These are phyloP conservation scores for Calyptomena viridis DNA, from an alignment of 2,113 vertebrate species.

Conservation along the genomic window DNA sequence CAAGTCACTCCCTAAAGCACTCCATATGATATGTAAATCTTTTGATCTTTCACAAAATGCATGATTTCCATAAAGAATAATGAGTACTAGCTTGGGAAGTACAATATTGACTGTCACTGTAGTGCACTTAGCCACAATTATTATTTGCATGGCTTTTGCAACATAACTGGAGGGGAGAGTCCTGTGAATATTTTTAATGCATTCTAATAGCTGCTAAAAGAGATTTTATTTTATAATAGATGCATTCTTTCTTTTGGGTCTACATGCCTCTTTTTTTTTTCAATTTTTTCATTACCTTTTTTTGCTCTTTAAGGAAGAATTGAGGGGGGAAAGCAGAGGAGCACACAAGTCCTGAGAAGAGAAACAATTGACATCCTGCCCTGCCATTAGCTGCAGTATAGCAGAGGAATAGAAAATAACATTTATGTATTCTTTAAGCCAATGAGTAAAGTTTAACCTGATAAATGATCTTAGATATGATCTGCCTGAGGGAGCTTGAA, in stretches of 20 bases:
- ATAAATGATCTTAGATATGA: not conserved
- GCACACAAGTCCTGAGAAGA: not conserved
- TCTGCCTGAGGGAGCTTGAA: not conserved
- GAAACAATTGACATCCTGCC: constrained; percentile 40
- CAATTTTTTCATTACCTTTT: constrained; percentile 46
- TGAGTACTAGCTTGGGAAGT: constrained; percentile 74
- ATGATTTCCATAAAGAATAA: constrained; percentile 79
- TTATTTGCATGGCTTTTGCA: constrained; percentile 75
- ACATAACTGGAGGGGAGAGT: constrained; percentile 70
- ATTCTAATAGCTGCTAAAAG: constrained; percentile 67
- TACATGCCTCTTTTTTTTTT: constrained; percentile 44
- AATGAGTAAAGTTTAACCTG: not conserved
- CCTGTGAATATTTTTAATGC: constrained; percentile 73
- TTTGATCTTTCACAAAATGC: constrained; percentile 81
- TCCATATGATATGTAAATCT: constrained; percentile 82
- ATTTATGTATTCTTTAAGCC: not conserved
- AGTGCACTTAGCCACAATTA: constrained; percentile 76
- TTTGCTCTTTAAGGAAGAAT: not conserved
- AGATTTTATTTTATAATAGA: constrained; percentile 75
- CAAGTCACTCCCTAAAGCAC: constrained; percentile 81
- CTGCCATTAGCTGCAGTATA: constrained; percentile 29
- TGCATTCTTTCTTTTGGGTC: constrained; percentile 60
- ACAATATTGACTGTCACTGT: constrained; percentile 77
- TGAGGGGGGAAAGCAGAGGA: not conserved
- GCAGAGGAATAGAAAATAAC: not conserved